Base-by-base conservation (phyloP, 2,113 vertebrate species). In the Dasyprocta punctata region DNA sequence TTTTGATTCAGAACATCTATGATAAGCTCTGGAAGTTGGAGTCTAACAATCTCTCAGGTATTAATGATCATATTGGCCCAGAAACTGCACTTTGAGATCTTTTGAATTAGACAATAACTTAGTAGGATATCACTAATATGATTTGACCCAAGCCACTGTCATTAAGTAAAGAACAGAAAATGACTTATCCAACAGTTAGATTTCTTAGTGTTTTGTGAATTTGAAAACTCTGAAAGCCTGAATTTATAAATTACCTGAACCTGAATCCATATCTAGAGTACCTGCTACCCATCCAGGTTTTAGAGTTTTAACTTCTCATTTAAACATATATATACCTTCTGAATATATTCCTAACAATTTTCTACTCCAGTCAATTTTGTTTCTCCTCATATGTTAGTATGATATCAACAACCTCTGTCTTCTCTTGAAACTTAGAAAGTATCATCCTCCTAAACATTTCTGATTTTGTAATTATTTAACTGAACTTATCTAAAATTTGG, bases 391-490 rank as follows among this genome's bases (percentile, higher is more conserved):
- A 63, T 82, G 11, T 69, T 88, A 94, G 47, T 5, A 58, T 38
- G 10, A 44, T 54, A 60, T 85, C 22, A 86, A 44, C 47, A 92
- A 78, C 47, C 26, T 20, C 2, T 63, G 4, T 24, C 16, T 90
- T 82, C 3, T 2, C 22, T 90, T 85, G 36, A 95, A 85, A 90
- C 56, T 67, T n/a, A 13, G 30, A 88, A 52, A 1, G 0, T 47
- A 0, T 69, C 9, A 0, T 69, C 9, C 16, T 61, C 30, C 12
- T 16, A 49, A 91, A 81, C 6, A 65, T 19, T 3, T 1, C 3
- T 83, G 1, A 82, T 78, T 97, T 97, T 82, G 3, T 93, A 93
- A 84, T 89, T 61, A 61, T 67, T 28, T 13, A 89, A 73, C 49
- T 87, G 60, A 97, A 86, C 86, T 89, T 92, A 84, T 36, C 12